Evolutionary conservation across 2,797 vertebrate species (phyloP).

Genomic region (Sebastes nivosus): DNA sequence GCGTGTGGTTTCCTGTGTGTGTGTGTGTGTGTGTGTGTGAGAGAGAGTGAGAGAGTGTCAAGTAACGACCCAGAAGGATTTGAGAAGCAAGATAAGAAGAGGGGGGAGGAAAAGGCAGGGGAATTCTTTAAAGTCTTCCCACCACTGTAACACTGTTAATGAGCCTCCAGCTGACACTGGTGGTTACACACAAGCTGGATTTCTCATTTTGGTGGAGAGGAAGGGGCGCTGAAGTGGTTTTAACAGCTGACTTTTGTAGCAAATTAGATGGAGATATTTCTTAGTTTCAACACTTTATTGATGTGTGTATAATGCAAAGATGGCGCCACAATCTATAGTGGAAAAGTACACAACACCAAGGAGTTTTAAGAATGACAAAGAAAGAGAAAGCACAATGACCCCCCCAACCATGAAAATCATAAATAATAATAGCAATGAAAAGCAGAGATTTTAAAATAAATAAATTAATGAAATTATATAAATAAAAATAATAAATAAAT

Average conservation of each 20-base stretch:
- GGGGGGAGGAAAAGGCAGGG: background rate
- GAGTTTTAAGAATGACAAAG: no score
- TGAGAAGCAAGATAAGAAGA: background rate
- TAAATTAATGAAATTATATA: no score
- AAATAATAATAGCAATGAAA: no score
- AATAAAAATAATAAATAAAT: no score
- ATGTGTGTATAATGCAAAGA: no score
- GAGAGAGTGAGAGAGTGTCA: background rate
- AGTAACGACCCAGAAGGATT: background rate
- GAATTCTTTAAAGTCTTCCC: constrained; percentile 10
- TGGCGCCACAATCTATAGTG: no score
- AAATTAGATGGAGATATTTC: background rate
- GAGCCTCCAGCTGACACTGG: constrained; percentile 14
- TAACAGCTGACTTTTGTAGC: background rate
- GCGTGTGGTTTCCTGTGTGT: constrained; percentile 6
- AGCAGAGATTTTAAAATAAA: background rate
- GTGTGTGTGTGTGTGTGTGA: background rate
- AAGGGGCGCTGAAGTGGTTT: background rate
- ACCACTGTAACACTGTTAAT: background rate
- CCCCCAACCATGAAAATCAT: no score
- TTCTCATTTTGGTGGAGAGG: constrained; percentile 10
- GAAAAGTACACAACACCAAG: no score
- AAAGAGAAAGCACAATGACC: no score
- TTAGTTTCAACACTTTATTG: background rate
- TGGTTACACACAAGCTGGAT: background rate